Conservation (phyloP, 2,113 vertebrate species). For the Nannospalax galili region DNA sequence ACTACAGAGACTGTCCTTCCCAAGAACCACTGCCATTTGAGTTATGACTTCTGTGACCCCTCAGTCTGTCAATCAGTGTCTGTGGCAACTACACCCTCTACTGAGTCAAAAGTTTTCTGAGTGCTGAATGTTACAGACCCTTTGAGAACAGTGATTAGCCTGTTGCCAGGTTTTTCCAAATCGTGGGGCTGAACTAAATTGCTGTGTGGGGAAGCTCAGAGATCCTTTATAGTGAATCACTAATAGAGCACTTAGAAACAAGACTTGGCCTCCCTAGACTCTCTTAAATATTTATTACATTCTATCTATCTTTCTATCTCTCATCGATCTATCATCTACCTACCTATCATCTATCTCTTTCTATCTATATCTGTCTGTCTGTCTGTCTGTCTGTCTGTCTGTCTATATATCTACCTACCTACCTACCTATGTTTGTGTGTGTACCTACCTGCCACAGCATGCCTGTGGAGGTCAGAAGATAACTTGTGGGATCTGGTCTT, state of each 20-base stretch:
- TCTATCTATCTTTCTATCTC: no score
- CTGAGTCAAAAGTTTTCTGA: background rate
- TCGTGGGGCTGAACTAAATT: background rate
- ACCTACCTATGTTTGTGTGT: no score
- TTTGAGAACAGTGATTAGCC: background rate
- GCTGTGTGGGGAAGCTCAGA: background rate
- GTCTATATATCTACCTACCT: no score
- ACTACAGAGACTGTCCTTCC: no score
- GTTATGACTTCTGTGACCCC: background rate
- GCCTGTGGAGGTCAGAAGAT: no score
- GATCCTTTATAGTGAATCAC: background rate
- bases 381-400: no score
- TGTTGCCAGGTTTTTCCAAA: background rate
- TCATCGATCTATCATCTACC: no score
- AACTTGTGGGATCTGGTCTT: no score
- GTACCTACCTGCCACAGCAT: no score
- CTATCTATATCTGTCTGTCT: no score
- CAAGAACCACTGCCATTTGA: background rate
- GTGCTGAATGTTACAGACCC: background rate
- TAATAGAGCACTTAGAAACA: background rate
- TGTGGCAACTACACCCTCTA: background rate
- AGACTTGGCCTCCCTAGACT: background rate
- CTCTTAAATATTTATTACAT: no score
- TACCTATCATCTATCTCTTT: no score
- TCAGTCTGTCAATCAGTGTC: background rate